Percentiles rank a stretch among this genome's conserved stretches.
Conservation (phyloP, 2,113 vertebrate genomes). For the Rhea americana region DNA sequence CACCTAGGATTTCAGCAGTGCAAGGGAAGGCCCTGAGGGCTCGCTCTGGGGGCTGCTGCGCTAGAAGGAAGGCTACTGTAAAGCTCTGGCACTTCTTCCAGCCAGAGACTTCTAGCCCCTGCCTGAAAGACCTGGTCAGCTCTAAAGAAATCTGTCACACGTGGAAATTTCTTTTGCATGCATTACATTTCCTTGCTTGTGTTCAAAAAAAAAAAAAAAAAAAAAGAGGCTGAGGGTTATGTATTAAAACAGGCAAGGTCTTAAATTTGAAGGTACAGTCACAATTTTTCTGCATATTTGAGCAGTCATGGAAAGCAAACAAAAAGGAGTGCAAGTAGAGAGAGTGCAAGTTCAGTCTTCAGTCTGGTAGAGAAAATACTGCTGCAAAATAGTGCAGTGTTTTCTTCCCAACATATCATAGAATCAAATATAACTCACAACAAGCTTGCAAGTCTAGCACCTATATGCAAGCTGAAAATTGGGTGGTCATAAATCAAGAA, state of each 20-base stretch:
- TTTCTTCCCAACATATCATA: neutral
- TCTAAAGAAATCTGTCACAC: neutral
- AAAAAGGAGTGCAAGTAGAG: neutral
- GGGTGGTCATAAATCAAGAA: neutral
- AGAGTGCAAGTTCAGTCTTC: neutral
- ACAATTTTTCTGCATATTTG: neutral
- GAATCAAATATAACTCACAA: neutral
- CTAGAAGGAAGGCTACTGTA: fast-evolving
- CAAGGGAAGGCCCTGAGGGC: neutral
- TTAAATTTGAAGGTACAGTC: neutral
- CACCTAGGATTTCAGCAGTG: neutral
- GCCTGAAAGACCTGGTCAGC: neutral
- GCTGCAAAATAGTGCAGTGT: neutral
- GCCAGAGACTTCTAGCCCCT: neutral
- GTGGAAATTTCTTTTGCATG: neutral
- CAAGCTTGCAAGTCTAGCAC: neutral
- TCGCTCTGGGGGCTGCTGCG: fast-evolving
- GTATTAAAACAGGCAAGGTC: neutral
- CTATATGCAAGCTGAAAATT: neutral
- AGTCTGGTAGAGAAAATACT: neutral
- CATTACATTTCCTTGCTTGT: neutral
- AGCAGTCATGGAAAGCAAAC: neutral
- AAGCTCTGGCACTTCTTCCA: neutral
- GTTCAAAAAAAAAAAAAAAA: neutral
- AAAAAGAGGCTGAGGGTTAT: neutral